Conservation (phyloP, 1,140 invertebrate genomes). For the Drosophila obscura region DNA sequence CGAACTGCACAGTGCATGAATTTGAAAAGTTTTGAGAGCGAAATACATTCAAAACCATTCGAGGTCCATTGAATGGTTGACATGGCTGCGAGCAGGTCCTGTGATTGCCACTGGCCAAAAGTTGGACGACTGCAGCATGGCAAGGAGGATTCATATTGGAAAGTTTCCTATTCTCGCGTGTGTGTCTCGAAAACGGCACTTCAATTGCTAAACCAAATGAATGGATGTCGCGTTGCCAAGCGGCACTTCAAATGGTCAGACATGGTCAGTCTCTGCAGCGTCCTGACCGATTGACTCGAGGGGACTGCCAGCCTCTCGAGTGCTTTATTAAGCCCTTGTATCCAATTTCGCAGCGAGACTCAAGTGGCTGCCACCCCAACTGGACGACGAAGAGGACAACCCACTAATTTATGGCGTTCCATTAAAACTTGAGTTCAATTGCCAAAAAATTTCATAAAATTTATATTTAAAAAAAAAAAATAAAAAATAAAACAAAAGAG, state of each 20-base stretch:
- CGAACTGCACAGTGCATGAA: conserved; percentile 12
- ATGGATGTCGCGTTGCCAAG: conserved; percentile 80
- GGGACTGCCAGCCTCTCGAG: conserved; percentile 58
- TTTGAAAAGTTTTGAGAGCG: conserved; percentile 66
- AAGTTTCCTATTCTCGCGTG: conserved; percentile 42
- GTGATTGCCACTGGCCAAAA: conserved; percentile 65
- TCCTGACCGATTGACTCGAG: background rate
- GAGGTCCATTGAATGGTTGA: conserved; percentile 53
- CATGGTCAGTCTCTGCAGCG: background rate
- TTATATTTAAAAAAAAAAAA: conserved; percentile 73
- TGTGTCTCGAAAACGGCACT: conserved; percentile 59
- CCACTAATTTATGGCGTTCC: conserved; percentile 78
- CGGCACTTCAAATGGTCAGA: conserved; percentile 33
- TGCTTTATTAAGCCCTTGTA: conserved; percentile 80
- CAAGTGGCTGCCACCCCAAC: conserved; percentile 56
- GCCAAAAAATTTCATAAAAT: conserved; percentile 82
- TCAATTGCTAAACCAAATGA: conserved; percentile 76
- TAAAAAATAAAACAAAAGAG: conserved; percentile 51
- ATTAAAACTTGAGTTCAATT: conserved; percentile 82
- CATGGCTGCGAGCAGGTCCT: conserved; percentile 12
- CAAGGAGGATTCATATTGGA: conserved; percentile 46
- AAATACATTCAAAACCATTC: conserved; percentile 62
- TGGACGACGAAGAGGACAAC: conserved; percentile 40
- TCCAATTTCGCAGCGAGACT: conserved; percentile 73
- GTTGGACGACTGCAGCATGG: conserved; percentile 49